Base-by-base conservation (phyloP, 1,140 invertebrate genomes). In the Ooceraea biroi region DNA sequence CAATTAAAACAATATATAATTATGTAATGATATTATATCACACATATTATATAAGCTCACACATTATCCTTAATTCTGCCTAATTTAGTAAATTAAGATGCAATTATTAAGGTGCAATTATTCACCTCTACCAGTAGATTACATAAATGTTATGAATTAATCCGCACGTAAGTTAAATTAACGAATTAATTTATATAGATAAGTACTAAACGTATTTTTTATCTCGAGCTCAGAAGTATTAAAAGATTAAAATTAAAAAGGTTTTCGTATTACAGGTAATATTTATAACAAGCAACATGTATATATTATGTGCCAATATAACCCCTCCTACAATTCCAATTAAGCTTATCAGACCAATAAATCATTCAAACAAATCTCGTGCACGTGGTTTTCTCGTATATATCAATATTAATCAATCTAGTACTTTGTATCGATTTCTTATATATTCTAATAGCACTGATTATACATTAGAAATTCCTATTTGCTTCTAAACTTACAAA, bases 361-460 rank as follows among this genome's bases (percentile, higher is more conserved):
- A 77, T 50, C 44, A 41, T 17, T 50, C 60, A 22, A 66, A 77
- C 12, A 77, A 50, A 77, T 66, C 27, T 66, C 36, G 36, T 14
- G 5, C 8, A 50, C 44, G 10, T 50, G 44, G 5, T 22, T 22
- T 17, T 44, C 12, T 30, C 36, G 22, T 55, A n/a, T 5, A 36
- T 36, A 27, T 19, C 41, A 52, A 66, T 4, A 73, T 12, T 50
- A 12, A 4, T 52, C 11, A 76, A 22, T 48, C 3, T 65, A 36
- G 1, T 36, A 22, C 7, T 30, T 30, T 3, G 12, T 0, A 63
- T 22, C 36, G 19, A 57, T 36, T 76, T 25, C 3, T 36, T 48
- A 65, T 30, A 63, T 19, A n/a, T n/a, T n/a, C n/a, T n/a, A 27
- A 74, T 14, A 25, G 61, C 14, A 14, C 0, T 1, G 25, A 30